Percentiles rank a stretch among this genome's conserved stretches.
Evolutionary conservation across 2,797 vertebrate genomes (phyloP).

Genomic region (Gobionotothen gibberifrons): DNA sequence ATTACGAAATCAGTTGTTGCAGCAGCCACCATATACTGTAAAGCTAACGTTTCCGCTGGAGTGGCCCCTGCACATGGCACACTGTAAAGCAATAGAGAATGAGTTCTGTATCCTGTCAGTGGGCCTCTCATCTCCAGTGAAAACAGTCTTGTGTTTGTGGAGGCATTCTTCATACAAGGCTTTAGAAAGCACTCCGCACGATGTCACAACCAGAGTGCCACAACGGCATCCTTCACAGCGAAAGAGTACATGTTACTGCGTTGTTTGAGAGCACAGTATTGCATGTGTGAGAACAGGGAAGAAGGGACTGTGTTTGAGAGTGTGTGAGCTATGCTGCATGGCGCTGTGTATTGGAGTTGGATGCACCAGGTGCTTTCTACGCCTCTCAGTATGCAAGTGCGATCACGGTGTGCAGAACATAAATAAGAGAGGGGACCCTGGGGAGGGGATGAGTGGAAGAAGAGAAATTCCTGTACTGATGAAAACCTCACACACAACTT

Average conservation of each 20-base stretch:
- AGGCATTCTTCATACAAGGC: slow-evolving; percentile 64
- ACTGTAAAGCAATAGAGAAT: slow-evolving; percentile 46
- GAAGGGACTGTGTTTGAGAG: slow-evolving; percentile 31
- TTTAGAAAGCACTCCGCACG: slow-evolving; percentile 56
- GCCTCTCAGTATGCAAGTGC: slow-evolving; percentile 60
- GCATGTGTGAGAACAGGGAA: slow-evolving; percentile 25
- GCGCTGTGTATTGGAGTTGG: slow-evolving; percentile 36
- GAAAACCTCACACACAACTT: slow-evolving; percentile 69
- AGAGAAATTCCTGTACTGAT: slow-evolving; percentile 80
- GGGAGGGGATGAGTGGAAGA: slow-evolving; percentile 75
- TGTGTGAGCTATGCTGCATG: slow-evolving; percentile 14
- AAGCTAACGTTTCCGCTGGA: slow-evolving; percentile 38
- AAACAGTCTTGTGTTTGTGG: slow-evolving; percentile 56
- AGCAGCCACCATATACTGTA: slow-evolving; percentile 2
- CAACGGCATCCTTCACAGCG: slow-evolving; percentile 59
- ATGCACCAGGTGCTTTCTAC: slow-evolving; percentile 51
- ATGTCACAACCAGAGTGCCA: slow-evolving; percentile 54
- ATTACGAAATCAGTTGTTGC: slow-evolving; percentile 24
- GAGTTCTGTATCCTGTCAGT: slow-evolving; percentile 66
- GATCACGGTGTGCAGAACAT: slow-evolving; percentile 59
- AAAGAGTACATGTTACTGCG: slow-evolving; percentile 50
- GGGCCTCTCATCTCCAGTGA: slow-evolving; percentile 67
- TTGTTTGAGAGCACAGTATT: slow-evolving; percentile 41
- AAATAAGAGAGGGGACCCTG: slow-evolving; percentile 70
- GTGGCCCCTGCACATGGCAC: slow-evolving; percentile 54